These are phyloP conservation scores for Rhinolophus ferrumequinum DNA, from an alignment of 2,113 vertebrate genomes.

Conservation along the genomic window DNA sequence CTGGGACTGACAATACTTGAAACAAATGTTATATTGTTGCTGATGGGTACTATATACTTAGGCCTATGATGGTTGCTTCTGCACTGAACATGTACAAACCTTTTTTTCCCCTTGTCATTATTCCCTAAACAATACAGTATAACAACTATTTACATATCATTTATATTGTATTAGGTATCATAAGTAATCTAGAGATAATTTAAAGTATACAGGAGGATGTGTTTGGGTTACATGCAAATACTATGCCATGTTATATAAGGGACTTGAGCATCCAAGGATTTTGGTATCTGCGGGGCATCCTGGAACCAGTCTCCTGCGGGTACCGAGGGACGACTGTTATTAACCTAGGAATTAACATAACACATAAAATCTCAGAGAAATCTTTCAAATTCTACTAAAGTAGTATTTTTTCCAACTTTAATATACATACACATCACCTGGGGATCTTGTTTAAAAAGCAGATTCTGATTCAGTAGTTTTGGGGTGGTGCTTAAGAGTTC, in stretches of 20 bases:
- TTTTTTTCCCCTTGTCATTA: neutral
- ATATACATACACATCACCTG: neutral
- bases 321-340: neutral
- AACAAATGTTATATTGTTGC: neutral
- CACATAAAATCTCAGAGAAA: neutral
- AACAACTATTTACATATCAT: neutral
- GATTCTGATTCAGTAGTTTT: neutral
- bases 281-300: too few species aligned
- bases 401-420: neutral
- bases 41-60: neutral
- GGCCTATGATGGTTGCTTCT: neutral
- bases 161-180: neutral
- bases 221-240: too few species aligned
- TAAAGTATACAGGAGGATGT: neutral
- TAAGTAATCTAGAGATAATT: neutral
- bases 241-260: too few species aligned
- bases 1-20: neutral
- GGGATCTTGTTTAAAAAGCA: slow-evolving; percentile 5
- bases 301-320: neutral
- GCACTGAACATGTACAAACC: neutral
- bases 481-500: neutral
- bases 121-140: neutral
- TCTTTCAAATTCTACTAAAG: neutral
- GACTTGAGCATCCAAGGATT: neutral
- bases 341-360: slow-evolving; percentile 1